Evolutionary conservation across 2,113 vertebrate species (phyloP).

Genomic region (Corythaeola cristata): DNA sequence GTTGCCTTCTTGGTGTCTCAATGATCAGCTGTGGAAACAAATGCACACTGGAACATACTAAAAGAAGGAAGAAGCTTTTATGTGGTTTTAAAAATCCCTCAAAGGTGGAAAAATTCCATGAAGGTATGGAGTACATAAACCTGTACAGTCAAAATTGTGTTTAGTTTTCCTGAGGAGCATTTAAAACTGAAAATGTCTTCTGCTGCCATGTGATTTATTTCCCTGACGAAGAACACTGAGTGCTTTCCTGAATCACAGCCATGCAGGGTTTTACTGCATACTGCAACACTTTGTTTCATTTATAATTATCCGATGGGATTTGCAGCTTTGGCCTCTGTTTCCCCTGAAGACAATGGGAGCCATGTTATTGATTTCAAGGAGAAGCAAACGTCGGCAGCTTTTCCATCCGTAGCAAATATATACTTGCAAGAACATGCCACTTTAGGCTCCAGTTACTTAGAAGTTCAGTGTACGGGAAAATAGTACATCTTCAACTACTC

Average conservation of each 20-base stretch:
- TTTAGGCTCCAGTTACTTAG: neutral
- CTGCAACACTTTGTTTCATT: constrained; percentile 1
- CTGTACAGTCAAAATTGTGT: neutral
- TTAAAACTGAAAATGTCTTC: neutral
- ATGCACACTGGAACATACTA: neutral
- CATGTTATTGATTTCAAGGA: neutral
- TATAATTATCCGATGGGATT: neutral
- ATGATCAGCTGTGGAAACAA: neutral
- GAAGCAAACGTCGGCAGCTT: neutral
- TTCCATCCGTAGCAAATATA: neutral
- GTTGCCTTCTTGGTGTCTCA: neutral
- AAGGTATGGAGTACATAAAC: neutral
- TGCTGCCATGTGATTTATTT: neutral
- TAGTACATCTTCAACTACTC: neutral
- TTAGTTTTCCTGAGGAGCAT: neutral
- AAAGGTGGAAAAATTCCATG: neutral
- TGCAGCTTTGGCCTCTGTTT: neutral
- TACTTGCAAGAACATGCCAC: neutral
- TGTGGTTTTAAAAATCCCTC: neutral
- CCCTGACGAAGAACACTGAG: neutral
- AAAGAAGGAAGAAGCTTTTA: neutral
- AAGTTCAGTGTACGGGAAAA: neutral
- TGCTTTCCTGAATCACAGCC: neutral
- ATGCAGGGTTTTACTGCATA: neutral
- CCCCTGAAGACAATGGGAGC: neutral